A percentile compares a stretch with the other conserved stretches of the same genome.
Evolutionary conservation across 2,797 vertebrate genomes (phyloP).

Genomic region (Rhinophrynus dorsalis): DNA sequence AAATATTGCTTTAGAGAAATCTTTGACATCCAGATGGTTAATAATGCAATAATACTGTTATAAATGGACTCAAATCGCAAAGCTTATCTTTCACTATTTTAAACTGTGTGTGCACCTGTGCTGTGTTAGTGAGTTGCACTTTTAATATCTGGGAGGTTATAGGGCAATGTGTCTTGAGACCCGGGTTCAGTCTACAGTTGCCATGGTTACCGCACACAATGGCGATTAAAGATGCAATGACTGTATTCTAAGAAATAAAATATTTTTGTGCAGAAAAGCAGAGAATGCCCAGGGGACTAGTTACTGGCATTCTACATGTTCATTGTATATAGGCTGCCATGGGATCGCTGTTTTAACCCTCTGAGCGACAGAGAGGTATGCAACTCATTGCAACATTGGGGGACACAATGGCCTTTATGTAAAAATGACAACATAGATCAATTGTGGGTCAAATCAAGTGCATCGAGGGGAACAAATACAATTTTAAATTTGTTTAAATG

Average conservation of each 20-base stretch:
- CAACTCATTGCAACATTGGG: no score
- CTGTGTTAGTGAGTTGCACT: not conserved
- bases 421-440: no score
- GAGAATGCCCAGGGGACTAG: not conserved
- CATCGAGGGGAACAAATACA: no score
- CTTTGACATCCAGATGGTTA: no score
- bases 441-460: no score
- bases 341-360: not conserved
- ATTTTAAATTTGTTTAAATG: no score
- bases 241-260: not conserved
- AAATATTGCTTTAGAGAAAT: no score
- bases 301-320: not conserved
- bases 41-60: no score
- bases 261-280: not conserved
- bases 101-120: no score
- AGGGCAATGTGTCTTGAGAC: not conserved
- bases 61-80: no score
- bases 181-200: not conserved
- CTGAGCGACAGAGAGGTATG: not conserved
- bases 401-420: no score
- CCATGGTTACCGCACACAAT: not conserved
- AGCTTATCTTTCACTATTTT: no score
- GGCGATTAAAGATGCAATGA: not conserved
- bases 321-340: not conserved
- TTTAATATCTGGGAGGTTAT: not conserved